Evolutionary conservation across 2,797 vertebrate species (phyloP).

Genomic region (Danio tinwini): DNA sequence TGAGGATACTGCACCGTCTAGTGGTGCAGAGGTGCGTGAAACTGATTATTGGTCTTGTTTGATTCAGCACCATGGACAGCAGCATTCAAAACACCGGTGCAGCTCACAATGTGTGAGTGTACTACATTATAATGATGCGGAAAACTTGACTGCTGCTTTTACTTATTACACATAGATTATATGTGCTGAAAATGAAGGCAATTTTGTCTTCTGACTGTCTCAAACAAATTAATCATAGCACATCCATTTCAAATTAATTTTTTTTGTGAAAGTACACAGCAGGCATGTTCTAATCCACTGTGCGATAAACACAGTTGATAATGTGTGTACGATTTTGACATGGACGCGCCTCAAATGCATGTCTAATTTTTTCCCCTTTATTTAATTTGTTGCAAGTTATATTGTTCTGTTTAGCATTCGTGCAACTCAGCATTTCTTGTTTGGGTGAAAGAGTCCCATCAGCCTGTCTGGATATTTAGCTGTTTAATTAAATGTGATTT

Average conservation of each 20-base stretch:
- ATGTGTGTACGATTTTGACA: background rate
- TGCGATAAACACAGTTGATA: constrained; percentile 7
- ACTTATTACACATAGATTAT: too few relatives aligned
- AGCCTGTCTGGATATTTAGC: background rate
- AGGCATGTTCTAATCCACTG: background rate
- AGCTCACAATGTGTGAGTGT: background rate
- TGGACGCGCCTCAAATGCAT: background rate
- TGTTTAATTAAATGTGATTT: constrained; percentile 18
- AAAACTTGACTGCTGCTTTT: too few relatives aligned
- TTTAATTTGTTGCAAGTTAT: too few relatives aligned
- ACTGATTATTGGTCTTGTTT: background rate
- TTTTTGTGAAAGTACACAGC: background rate
- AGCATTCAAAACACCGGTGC: background rate
- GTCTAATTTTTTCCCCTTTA: background rate
- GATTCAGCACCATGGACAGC: constrained; percentile 30
- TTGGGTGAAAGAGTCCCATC: background rate
- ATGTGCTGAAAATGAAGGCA: too few relatives aligned
- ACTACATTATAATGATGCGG: background rate
- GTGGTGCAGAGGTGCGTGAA: too few relatives aligned
- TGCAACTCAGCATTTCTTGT: constrained; percentile 10
- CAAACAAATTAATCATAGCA: background rate
- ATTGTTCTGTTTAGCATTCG: background rate
- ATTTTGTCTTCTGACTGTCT: too few relatives aligned
- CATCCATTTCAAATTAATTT: background rate
- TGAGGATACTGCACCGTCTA: background rate